Conservation (phyloP, 1,140 invertebrate species). For the Microvelia longipes region DNA sequence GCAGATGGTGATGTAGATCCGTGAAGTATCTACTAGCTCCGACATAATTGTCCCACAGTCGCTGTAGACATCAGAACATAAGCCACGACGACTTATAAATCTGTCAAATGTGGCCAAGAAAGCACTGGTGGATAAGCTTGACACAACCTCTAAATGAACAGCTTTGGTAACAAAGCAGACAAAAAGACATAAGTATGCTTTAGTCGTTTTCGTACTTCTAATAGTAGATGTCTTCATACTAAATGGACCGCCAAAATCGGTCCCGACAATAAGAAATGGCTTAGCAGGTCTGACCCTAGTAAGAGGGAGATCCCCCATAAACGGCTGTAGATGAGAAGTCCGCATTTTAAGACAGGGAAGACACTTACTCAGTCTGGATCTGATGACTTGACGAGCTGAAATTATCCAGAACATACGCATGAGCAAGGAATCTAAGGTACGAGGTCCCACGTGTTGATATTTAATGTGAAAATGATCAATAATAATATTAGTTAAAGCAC, state of each 20-base stretch:
- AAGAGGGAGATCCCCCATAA: not conserved
- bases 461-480: slow-evolving; percentile 20
- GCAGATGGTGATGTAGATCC: slow-evolving; percentile 8
- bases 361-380: not conserved
- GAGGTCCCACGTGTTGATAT: slow-evolving; percentile 22
- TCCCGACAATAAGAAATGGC: not conserved
- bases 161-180: slow-evolving; percentile 25
- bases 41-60: slow-evolving; percentile 30
- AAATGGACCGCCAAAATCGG: slow-evolving; percentile 17
- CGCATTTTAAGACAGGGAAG: not conserved
- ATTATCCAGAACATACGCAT: slow-evolving; percentile 1
- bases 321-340: not conserved
- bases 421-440: not conserved
- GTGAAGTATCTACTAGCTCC: slow-evolving; percentile 23
- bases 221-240: slow-evolving; percentile 11
- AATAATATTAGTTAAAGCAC: slow-evolving; percentile 21
- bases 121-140: slow-evolving; percentile 21
- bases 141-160: slow-evolving; percentile 28
- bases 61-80: slow-evolving; percentile 20
- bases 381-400: not conserved
- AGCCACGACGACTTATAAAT: slow-evolving; percentile 24
- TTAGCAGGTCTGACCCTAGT: not conserved
- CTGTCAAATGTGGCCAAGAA: slow-evolving; percentile 25
- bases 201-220: slow-evolving; percentile 21
- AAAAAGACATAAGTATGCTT: slow-evolving; percentile 27